Evolutionary conservation across 2,888 invertebrate genomes (phyloP), one percentile per base, ranked within the genome.

Genomic region (Drosophila setosimentum): DNA sequence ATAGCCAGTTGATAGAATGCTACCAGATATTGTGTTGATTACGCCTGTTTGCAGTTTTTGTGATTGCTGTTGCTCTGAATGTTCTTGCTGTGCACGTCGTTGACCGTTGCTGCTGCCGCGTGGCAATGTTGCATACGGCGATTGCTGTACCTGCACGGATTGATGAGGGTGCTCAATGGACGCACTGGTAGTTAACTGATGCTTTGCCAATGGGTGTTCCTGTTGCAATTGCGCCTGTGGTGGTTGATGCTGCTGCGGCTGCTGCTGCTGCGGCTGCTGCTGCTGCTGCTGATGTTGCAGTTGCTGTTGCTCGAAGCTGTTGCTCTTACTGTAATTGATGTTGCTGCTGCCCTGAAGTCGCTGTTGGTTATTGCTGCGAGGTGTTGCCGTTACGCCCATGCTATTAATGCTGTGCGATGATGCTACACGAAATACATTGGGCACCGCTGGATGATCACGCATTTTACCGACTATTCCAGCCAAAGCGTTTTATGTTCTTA

Each of bases 341-440:
- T 37, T 70, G 67, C 24, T 74, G 76, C 32, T 73, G 64, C 42
- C 37, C 29, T 53, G 71, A 16, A 65, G 54, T 30, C 54, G 80
- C 27, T 74, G 75, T 49, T 70, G 80, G 49, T 51, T 69, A 58
- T 74, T 88, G 74, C 69, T 78, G 67, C 29, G 45, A 2, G 66
- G 68, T 68, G 60, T 76, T 60, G 53, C 67, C 50, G 55, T 59
- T 32, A 50, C 63, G 29, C 71, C 73, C 63, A 90, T 74, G 59
- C 82, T 87, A 71, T 92, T 91, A 54, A 91, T 87, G 68, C 89
- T 91, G 63, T 91, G 91, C 35, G 90, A 85, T 61, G 92, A 92
- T 54, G 90, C 90, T 65, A 90, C 91, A 61, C 92, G 92, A 83
- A 93, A 93, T 35, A 93, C 92, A 90, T 92, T 92, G 66, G 93